Evolutionary conservation across 2,797 vertebrate species (phyloP), one percentile per base, ranked within the genome.

Genomic region (Pelochelys cantorii): DNA sequence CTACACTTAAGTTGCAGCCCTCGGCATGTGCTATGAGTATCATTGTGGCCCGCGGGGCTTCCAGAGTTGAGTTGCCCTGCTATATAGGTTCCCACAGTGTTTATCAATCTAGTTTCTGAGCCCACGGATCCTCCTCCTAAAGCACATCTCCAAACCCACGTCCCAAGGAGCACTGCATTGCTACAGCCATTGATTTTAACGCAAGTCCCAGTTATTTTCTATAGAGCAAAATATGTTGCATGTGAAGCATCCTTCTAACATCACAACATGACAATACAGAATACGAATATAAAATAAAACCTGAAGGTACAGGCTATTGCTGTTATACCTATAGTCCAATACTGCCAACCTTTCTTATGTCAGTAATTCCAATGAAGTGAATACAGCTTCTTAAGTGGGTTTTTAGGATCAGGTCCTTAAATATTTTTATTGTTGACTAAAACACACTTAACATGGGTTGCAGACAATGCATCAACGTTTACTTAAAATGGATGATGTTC

Each of bases 391-490:
- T 6, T 7, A 13, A 56, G 22, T 79, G 15, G 8, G 13, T 4
- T 56, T 53, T 79, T 9, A 7, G 60, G 55, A 75, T 53, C 9
- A 79, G 42, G 55, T 52, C 81, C 57, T 57, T 52, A 79, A 84
- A 74, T 42, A 57, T 20, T 56, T 87, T 81, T 31, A 15, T 52
- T 23, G 0, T 8, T 56, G 71, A 23, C 59, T n/a, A 59, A n/a
- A 89, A 52, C 1, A 0, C 42, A 52, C 1, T 6, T 11, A 27
- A 23, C 3, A 15, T 0, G 0, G 18, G 14, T 14, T 8, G 54
- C 34, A 57, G 17, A 18, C 4, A 81, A 25, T 55, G 78, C 78
- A 68, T 57, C 12, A 22, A 31, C 27, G 31, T 59, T 8, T 29
- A 3, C 48, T 34, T 29, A 59, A 79, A 71, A 71, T 5, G 23